Evolutionary conservation across 2,797 vertebrate genomes (phyloP), one percentile per base, ranked within the genome.

Genomic region (Carduelis carduelis): DNA sequence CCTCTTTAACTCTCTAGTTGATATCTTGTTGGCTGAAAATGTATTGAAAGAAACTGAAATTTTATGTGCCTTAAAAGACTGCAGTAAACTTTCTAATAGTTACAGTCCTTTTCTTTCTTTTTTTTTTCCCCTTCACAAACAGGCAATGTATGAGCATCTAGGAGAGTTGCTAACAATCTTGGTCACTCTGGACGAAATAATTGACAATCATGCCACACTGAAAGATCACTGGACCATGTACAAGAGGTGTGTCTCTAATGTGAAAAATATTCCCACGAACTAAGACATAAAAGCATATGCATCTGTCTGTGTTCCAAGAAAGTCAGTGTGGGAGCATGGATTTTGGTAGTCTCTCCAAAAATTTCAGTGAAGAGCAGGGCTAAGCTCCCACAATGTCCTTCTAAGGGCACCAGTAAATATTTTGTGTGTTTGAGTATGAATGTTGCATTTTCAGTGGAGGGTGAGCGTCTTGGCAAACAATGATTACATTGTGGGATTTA

Each of bases 181-280:
- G 93, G 98, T 99, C 72, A 99, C 99, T 5, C 97, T 99, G 65
- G 99, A 99, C 98, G 99, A 99, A 97, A 99, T 99, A 70, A 98
- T 99, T 97, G 99, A 99, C 95, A 99, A 99, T 97, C 99, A 99
- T 23, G 96, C 98, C 83, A 99, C 99, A 0, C 97, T 99, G 64
- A 99, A 99, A 97, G 99, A 99, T 88, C 99, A 99, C 96, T 99
- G 99, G 99, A 99, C 99, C 93, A 99, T 99, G 99, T 99, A 99
- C 97, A 99, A 99, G 98, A 99, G 99, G 99, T 99, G 50, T 91
- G 96, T 37, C 20, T 91, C 30, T 81, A 87, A n/a, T 61, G 68
- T 94, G 41, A 60, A 81, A 90, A 72, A 12, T 49, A 64, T 7
- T 86, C 32, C 28, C 32, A 24, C 30, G 72, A 12, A 20, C 30